Percentiles rank a stretch among this genome's conserved stretches.
These are phyloP conservation scores for Hippocampus mohnikei DNA, from an alignment of 2,113 vertebrate species.

Conservation along the genomic window DNA sequence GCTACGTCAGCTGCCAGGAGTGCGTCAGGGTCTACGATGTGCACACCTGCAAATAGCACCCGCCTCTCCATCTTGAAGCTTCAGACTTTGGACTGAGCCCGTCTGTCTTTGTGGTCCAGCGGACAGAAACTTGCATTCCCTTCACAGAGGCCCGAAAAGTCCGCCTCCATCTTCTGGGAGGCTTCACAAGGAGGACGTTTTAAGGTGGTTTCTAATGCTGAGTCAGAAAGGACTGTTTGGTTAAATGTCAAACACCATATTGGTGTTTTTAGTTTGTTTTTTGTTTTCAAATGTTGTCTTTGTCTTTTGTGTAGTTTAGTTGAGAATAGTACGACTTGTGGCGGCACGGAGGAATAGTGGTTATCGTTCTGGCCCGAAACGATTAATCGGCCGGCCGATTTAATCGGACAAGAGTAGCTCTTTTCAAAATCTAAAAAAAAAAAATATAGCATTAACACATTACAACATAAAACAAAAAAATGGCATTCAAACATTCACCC, in stretches of 20 bases:
- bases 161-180: conserved; percentile 34
- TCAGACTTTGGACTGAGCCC: background rate
- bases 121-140: conserved; percentile 11
- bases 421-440: too few species aligned
- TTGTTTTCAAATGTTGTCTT: background rate
- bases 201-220: conserved; percentile 36
- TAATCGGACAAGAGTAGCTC: too few species aligned
- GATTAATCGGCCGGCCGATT: too few species aligned
- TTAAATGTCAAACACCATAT: conserved; percentile 60
- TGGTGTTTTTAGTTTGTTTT: conserved; percentile 48
- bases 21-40: conserved; percentile 91
- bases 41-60: conserved; percentile 91
- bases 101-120: background rate
- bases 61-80: background rate
- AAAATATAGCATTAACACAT: too few species aligned
- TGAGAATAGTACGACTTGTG: conserved; percentile 20
- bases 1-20: conserved; percentile 98
- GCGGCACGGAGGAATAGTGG: too few species aligned
- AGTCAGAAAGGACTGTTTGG: conserved; percentile 37
- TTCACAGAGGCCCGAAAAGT: conserved; percentile 37
- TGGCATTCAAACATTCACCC: too few species aligned
- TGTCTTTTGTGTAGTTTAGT: conserved; percentile 25
- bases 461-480: too few species aligned
- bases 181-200: conserved; percentile 14
- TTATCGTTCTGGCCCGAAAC: too few species aligned